Conservation (phyloP, 2,797 vertebrate genomes). For the Eupleurogrammus muticus region DNA sequence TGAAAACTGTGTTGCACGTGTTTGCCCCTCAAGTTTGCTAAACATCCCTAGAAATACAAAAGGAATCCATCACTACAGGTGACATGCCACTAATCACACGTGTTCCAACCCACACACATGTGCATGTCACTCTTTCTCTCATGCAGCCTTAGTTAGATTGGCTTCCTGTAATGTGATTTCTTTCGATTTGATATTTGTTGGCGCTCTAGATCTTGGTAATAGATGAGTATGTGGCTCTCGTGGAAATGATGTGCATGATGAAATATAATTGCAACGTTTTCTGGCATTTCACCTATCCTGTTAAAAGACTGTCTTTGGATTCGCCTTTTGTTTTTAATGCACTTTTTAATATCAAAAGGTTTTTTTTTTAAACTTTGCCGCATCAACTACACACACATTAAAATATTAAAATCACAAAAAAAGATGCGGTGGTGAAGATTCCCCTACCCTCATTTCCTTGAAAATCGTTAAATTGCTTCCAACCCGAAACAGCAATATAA, state of each 20-base stretch:
- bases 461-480: slow-evolving; percentile 15
- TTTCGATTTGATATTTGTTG: slow-evolving; percentile 57
- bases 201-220: slow-evolving; percentile 70
- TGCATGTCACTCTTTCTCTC: slow-evolving; percentile 51
- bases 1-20: not conserved
- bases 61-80: slow-evolving; percentile 45
- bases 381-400: slow-evolving; percentile 10
- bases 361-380: not conserved
- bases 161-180: slow-evolving; percentile 56
- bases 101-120: slow-evolving; percentile 21
- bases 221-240: slow-evolving; percentile 29
- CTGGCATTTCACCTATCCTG: slow-evolving; percentile 35
- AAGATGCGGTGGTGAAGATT: too few species aligned
- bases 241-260: slow-evolving; percentile 40
- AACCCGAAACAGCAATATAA: slow-evolving; percentile 35
- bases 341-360: not conserved
- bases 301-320: slow-evolving; percentile 9
- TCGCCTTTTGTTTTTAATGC: slow-evolving; percentile 13
- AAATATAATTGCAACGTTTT: slow-evolving; percentile 55
- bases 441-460: not conserved
- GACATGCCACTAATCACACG: slow-evolving; percentile 63
- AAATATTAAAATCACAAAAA: slow-evolving; percentile 6
- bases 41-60: slow-evolving; percentile 20
- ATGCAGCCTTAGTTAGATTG: slow-evolving; percentile 37
- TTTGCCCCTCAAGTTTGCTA: not conserved